These are phyloP conservation scores for Pteria penguin DNA, from an alignment of 2,888 invertebrate species.

Conservation along the genomic window DNA sequence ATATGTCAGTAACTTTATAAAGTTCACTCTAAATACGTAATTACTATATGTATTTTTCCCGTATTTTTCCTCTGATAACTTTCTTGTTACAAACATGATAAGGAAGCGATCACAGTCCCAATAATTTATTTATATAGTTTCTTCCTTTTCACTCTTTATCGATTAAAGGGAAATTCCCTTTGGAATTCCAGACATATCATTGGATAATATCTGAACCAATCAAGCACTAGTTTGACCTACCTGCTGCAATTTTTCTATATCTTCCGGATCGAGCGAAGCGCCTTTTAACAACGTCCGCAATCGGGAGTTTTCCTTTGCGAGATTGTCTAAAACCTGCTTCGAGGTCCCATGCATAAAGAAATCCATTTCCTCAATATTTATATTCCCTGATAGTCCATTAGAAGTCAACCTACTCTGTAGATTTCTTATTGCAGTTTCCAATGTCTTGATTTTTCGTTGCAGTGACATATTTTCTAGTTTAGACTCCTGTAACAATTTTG, in stretches of 20 bases:
- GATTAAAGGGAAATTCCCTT: conserved; percentile 11
- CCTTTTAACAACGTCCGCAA: conserved; percentile 57
- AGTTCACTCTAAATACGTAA: no score
- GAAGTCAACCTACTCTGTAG: conserved; percentile 65
- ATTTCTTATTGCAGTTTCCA: conserved; percentile 65
- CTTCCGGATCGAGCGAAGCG: conserved; percentile 57
- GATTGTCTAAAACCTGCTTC: conserved; percentile 67
- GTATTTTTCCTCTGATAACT: no score
- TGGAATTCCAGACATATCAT: neutral
- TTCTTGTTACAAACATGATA: no score
- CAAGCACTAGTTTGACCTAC: conserved; percentile 36
- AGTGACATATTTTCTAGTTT: conserved; percentile 60
- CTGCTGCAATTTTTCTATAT: conserved; percentile 54
- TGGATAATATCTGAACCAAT: conserved; percentile 1
- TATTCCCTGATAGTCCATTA: conserved; percentile 59
- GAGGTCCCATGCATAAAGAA: conserved; percentile 68
- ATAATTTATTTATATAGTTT: no score
- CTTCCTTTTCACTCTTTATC: no score
- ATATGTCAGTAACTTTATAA: no score
- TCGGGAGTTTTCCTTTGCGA: conserved; percentile 69
- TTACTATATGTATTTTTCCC: no score
- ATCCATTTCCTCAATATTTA: conserved; percentile 66
- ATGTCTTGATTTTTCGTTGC: conserved; percentile 57
- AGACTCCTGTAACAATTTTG: conserved; percentile 66
- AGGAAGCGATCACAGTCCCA: no score